Conservation (phyloP, 2,797 vertebrate genomes). For the Hippopotamyrus pictus region DNA sequence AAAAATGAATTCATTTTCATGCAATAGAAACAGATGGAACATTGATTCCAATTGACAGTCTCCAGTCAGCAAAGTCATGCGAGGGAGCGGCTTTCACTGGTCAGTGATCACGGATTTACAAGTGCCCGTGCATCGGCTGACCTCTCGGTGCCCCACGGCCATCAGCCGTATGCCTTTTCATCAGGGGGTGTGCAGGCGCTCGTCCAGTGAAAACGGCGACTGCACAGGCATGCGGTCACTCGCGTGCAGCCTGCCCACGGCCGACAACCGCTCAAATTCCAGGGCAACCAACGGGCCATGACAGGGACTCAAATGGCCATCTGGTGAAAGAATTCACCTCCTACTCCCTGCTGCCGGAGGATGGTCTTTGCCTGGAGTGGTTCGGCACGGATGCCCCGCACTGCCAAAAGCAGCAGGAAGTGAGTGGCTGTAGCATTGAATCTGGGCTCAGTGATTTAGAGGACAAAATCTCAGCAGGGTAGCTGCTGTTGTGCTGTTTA, state of each 20-base stretch:
- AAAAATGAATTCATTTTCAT: constrained; percentile 10
- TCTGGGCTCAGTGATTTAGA: neutral
- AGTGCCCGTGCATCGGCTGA: neutral
- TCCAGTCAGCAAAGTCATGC: constrained; percentile 21
- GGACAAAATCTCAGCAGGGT: neutral
- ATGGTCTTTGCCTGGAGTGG: neutral
- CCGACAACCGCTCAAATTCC: neutral
- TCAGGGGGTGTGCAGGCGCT: neutral
- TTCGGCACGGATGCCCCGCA: neutral
- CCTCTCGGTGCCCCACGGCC: neutral
- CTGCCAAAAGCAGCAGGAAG: constrained; percentile 2
- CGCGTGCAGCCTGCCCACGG: neutral
- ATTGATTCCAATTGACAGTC: constrained; percentile 31
- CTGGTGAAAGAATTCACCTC: neutral
- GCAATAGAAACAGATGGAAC: constrained; percentile 27
- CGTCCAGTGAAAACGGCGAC: neutral
- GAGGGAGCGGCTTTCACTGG: neutral
- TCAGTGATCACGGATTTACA: neutral
- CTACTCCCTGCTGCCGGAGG: neutral
- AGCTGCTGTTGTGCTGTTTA: neutral
- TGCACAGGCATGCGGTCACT: neutral
- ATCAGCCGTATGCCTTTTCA: neutral
- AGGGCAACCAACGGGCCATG: neutral
- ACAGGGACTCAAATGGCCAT: neutral
- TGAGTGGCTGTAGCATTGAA: neutral